Base-by-base conservation (phyloP, 2,113 vertebrate genomes). In the Pollachius pollachius region DNA sequence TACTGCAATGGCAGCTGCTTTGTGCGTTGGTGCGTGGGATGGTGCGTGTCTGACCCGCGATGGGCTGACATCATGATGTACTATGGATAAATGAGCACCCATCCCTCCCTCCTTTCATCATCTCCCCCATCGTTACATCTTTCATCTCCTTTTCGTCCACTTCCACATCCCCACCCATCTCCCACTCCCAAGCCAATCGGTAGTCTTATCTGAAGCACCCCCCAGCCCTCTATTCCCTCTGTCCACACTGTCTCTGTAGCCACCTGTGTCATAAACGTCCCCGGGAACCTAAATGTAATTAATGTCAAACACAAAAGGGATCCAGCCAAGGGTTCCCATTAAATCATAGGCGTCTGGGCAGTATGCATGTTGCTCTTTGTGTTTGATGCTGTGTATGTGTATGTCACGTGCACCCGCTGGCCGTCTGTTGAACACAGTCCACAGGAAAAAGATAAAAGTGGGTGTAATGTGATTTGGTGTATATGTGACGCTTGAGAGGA, bases 201-300 rank as follows among this genome's bases (percentile, higher is more conserved):
- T 54, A 9, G 65, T 71, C 57, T 60, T 16, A 18, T 25, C 71
- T 21, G 19, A 81, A 27, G 64, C 41, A 16, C 62, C 13, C 27
- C 2, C 62, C 23, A 16, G 3, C 5, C 4, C 62, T n/a, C 62
- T 17, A 3, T 17, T 17, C 30, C 58, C 58, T 17, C 11, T 13
- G 37, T 48, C 64, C 30, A 34, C 66, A 68, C 61, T 48, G 23
- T 25, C 0, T 61, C 48, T 41, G 11, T 13, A 25, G 15, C 61
- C 30, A 54, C 3, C 16, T 56, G 56, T 6, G 65, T 70, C 57
- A 75, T 85, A 82, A 83, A 88, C 78, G 81, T 85, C 73, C 73
- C 74, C 41, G 74, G 15, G 34, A 74, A 77, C 77, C 76, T 65
- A 69, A 81, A 87, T 88, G 67, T 76, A 84, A 88, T 90, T 77